phyloP scores from a whole-genome alignment of 1,140 invertebrate species.

The Samia ricini region DNA sequence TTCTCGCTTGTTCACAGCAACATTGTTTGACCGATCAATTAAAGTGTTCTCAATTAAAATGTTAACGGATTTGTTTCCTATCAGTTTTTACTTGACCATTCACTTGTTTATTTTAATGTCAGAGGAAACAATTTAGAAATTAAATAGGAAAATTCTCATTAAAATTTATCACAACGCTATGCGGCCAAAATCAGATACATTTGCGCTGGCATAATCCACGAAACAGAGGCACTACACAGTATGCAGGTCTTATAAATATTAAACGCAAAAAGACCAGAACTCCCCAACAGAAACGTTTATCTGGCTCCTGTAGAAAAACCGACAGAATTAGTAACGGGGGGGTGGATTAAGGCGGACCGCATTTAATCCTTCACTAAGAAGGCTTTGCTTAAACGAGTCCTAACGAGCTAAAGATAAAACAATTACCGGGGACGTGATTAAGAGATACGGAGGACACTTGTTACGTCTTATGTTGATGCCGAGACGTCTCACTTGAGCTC shows the following conservation, averaged over 20 bases:
- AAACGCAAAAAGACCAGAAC: conserved; percentile 52
- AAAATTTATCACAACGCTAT: conserved; percentile 30
- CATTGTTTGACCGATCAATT: conserved; percentile 27
- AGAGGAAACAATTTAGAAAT: conserved; percentile 1
- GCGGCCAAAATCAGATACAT: conserved; percentile 51
- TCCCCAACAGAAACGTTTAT: conserved; percentile 72
- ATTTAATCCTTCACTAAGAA: conserved; percentile 77
- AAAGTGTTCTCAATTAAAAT: conserved; percentile 40
- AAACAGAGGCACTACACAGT: conserved; percentile 55
- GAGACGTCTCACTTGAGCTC: conserved; percentile 3
- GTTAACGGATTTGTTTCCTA: conserved; percentile 5
- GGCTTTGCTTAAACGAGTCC: conserved; percentile 77
- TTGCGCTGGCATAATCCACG: conserved; percentile 48
- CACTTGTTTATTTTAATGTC: background rate
- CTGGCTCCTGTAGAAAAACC: conserved; percentile 72
- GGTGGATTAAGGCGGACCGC: conserved; percentile 73
- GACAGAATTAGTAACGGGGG: conserved; percentile 70
- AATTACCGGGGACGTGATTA: conserved; percentile 74
- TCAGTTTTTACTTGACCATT: background rate
- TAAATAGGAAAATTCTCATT: conserved; percentile 36
- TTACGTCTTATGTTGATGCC: conserved; percentile 65
- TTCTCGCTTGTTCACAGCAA: conserved; percentile 37
- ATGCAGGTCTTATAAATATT: conserved; percentile 71
- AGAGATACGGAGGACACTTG: conserved; percentile 75
- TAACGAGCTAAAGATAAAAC: conserved; percentile 78